Percentiles rank a stretch among this genome's conserved stretches.
phyloP scores from a whole-genome alignment of 1,140 invertebrate genomes.

The Mya arenaria region DNA sequence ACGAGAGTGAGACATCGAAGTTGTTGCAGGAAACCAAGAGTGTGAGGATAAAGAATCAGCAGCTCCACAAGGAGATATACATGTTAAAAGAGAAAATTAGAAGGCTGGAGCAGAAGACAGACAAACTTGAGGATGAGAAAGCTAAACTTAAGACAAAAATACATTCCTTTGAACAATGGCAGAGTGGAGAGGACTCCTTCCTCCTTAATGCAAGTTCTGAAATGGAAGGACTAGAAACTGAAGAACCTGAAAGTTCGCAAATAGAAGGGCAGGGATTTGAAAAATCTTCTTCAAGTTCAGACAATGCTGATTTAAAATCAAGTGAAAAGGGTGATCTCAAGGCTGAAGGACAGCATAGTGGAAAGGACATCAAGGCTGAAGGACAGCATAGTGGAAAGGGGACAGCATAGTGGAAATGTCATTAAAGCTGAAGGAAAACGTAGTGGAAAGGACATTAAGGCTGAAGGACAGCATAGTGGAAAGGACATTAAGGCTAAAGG shows the following conservation, averaged over 20 bases:
- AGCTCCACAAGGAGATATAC: constrained; percentile 18
- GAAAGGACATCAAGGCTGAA: too few species aligned
- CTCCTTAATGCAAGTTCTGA: constrained; percentile 7
- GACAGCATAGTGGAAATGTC: too few species aligned
- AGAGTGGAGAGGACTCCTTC: neutral
- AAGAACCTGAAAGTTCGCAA: too few species aligned
- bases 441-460: too few species aligned
- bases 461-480: too few species aligned
- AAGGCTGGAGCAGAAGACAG: constrained; percentile 2
- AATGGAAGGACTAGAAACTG: neutral
- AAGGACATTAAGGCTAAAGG: too few species aligned
- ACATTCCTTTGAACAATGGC: constrained; percentile 7
- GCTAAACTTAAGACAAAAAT: neutral
- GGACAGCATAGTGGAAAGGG: too few species aligned
- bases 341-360: too few species aligned
- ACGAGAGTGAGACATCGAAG: neutral
- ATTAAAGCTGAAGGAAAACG: too few species aligned
- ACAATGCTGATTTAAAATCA: neutral
- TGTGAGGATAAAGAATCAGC: constrained; percentile 5
- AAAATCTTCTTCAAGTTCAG: neutral
- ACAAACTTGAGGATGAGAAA: constrained; percentile 6
- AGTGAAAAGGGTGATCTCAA: neutral
- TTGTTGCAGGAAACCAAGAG: neutral
- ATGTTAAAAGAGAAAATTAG: constrained; percentile 1
- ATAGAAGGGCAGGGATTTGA: neutral